These are phyloP conservation scores for Agrilus cyanescens DNA, from an alignment of 2,888 invertebrate species.

Conservation along the genomic window DNA sequence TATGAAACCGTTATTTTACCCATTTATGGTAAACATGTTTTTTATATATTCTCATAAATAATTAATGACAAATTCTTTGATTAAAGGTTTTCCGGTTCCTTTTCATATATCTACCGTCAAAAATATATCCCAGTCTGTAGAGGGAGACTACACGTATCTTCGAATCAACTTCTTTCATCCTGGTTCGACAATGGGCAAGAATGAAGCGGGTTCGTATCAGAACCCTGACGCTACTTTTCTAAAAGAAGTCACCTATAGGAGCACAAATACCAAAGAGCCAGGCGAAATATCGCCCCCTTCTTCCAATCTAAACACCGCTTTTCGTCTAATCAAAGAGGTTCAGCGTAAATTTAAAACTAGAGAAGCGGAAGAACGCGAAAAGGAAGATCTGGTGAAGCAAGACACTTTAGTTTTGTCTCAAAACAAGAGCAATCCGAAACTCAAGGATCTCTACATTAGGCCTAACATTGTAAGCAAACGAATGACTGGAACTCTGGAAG, in stretches of 20 bases:
- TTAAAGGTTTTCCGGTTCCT: constrained; percentile 63
- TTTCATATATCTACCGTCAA: constrained; percentile 99
- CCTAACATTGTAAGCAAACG: constrained; percentile 97
- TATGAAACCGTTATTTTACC: constrained; percentile 98
- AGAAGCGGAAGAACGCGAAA: constrained; percentile 96
- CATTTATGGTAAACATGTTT: constrained; percentile 59
- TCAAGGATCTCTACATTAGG: constrained; percentile 94
- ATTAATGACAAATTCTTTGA: too few species aligned
- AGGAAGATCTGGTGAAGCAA: constrained; percentile 97
- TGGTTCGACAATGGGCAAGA: constrained; percentile 89
- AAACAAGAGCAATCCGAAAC: constrained; percentile 94
- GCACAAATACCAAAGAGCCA: constrained; percentile 94
- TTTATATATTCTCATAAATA: too few species aligned
- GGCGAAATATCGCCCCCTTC: constrained; percentile 91
- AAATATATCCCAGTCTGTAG: constrained; percentile 96
- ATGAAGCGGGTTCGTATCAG: constrained; percentile 82
- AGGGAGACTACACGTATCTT: constrained; percentile 97
- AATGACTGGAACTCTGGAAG: constrained; percentile 88
- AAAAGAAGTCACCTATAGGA: constrained; percentile 98
- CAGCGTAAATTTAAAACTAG: constrained; percentile 97
- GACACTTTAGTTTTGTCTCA: constrained; percentile 88
- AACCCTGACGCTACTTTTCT: constrained; percentile 95
- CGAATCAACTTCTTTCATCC: constrained; percentile 98
- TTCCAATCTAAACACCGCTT: constrained; percentile 90
- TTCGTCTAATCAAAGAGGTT: constrained; percentile 90